phyloP scores from a whole-genome alignment of 2,797 vertebrate species.

The Novumbra hubbsi region DNA sequence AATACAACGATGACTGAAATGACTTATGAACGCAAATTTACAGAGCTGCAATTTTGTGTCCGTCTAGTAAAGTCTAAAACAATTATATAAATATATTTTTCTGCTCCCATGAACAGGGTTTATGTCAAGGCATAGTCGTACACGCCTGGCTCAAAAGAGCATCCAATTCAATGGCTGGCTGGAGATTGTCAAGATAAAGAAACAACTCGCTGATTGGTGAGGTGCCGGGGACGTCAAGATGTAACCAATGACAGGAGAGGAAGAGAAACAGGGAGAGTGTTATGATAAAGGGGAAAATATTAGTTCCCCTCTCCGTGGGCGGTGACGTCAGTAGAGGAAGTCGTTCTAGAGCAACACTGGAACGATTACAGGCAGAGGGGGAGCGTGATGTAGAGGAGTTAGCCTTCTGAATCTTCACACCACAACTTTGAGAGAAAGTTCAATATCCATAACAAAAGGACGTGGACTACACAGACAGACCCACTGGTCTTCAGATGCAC shows the following conservation, averaged over 20 bases:
- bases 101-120: slow-evolving; percentile 14
- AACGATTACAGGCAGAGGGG: slow-evolving; percentile 87
- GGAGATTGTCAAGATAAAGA: slow-evolving; percentile 67
- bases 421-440: slow-evolving; percentile 91
- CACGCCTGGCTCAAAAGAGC: slow-evolving; percentile 62
- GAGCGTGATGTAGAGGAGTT: slow-evolving; percentile 85
- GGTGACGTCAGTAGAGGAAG: slow-evolving; percentile 95
- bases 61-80: not conserved
- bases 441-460: slow-evolving; percentile 73
- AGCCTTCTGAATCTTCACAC: slow-evolving; percentile 74
- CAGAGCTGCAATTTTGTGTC: not conserved
- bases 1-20: not conserved
- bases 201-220: slow-evolving; percentile 81
- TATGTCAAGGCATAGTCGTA: slow-evolving; percentile 39
- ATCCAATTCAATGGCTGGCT: slow-evolving; percentile 64
- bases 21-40: not conserved
- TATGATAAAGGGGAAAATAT: slow-evolving; percentile 82
- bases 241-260: slow-evolving; percentile 80
- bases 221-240: slow-evolving; percentile 66
- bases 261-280: slow-evolving; percentile 70
- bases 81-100: not conserved
- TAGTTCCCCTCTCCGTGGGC: slow-evolving; percentile 74
- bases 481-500: slow-evolving; percentile 56
- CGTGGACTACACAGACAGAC: slow-evolving; percentile 61
- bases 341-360: slow-evolving; percentile 85